Percentiles rank a stretch among this genome's conserved stretches.
phyloP scores from a whole-genome alignment of 35 echinoderm and acorn worm species.

The Diadema setosum region DNA sequence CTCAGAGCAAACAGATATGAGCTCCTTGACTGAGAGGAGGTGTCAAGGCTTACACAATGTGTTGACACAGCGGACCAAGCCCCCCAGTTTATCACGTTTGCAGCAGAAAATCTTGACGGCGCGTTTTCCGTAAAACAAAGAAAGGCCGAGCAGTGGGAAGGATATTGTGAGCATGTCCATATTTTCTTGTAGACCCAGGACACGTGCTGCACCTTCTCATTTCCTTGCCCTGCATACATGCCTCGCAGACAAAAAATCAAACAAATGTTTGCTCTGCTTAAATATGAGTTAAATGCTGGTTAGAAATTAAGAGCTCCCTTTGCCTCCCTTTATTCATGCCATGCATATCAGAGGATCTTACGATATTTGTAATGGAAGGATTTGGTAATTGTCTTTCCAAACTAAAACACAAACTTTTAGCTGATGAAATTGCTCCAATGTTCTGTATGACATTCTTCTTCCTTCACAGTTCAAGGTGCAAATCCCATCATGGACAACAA shows the following conservation, averaged over 20 bases:
- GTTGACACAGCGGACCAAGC: background rate
- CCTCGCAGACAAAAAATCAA: no score
- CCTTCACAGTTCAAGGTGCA: background rate
- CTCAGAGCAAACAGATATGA: background rate
- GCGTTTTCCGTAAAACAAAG: background rate
- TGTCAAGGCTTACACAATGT: background rate
- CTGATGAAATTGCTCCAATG: no score
- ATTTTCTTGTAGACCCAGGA: background rate
- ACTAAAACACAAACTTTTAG: no score
- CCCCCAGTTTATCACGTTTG: background rate
- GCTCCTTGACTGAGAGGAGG: background rate
- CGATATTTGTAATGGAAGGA: no score
- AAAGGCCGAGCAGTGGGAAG: no score
- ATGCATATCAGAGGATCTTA: no score
- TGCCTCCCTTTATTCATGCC: no score
- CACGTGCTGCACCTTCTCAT: background rate
- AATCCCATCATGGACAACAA: background rate
- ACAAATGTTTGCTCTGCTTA: no score
- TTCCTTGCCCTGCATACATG: background rate
- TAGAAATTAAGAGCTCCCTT: no score
- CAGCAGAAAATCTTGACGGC: background rate
- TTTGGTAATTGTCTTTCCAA: no score
- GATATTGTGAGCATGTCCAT: no score
- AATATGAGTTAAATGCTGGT: no score
- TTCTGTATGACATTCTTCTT: background rate